A percentile compares a stretch with the other conserved stretches of the same genome.
These are phyloP conservation scores for Andrena flavipes DNA, from an alignment of 2,888 invertebrate genomes.

Conservation along the genomic window DNA sequence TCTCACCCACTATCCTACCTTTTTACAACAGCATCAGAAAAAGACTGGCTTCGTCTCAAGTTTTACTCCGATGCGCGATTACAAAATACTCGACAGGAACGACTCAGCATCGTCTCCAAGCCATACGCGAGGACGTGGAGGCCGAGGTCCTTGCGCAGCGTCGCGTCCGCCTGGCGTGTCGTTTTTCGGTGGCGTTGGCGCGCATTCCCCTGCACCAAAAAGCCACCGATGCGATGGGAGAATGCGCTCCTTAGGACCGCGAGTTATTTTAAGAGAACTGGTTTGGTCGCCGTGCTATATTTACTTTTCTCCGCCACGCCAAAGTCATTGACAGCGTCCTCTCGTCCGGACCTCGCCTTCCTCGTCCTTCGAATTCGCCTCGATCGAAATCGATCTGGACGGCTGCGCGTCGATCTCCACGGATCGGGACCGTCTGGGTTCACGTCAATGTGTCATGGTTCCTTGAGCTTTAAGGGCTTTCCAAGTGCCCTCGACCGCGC, in stretches of 20 bases:
- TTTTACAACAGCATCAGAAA: no score
- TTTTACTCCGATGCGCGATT: neutral
- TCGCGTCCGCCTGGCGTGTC: conserved; percentile 21
- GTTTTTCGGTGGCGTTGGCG: conserved; percentile 48
- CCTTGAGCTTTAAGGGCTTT: neutral
- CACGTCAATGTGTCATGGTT: neutral
- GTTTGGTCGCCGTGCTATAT: conserved; percentile 82
- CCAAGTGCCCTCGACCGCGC: neutral
- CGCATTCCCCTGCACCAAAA: conserved; percentile 73
- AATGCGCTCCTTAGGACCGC: conserved; percentile 79
- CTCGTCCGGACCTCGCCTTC: conserved; percentile 57
- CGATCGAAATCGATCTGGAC: conserved; percentile 24
- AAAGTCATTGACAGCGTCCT: conserved; percentile 79
- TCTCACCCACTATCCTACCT: no score
- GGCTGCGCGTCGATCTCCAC: neutral
- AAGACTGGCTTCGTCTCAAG: no score
- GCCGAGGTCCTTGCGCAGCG: conserved; percentile 1
- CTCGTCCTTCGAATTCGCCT: conserved; percentile 57
- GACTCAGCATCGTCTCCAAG: no score
- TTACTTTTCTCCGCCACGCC: conserved; percentile 80
- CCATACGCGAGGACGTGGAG: no score
- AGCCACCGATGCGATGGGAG: conserved; percentile 75
- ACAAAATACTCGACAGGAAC: neutral
- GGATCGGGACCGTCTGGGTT: neutral
- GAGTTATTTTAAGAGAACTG: conserved; percentile 83